Conservation (phyloP, 2,797 vertebrate genomes). For the Crax fasciolata region DNA sequence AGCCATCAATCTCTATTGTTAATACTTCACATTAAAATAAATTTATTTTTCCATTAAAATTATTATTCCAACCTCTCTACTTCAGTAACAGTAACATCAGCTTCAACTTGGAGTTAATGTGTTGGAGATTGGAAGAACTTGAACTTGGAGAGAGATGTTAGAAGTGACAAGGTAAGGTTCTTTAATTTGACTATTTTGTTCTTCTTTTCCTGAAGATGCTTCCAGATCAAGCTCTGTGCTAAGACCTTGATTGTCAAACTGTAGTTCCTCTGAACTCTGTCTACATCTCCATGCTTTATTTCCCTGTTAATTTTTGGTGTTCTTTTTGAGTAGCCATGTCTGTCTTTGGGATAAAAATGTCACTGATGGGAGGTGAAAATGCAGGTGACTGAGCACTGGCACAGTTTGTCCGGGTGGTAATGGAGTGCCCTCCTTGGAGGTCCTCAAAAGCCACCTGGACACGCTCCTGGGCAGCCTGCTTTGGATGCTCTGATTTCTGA, state of each 20-base stretch:
- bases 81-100: neutral
- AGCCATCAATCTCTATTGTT: neutral
- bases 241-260: neutral
- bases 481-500: neutral
- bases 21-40: neutral
- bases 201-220: neutral
- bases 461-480: too few relatives aligned
- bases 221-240: fast-evolving
- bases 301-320: fast-evolving
- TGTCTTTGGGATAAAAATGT: fast-evolving
- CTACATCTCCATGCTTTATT: neutral
- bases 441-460: too few relatives aligned
- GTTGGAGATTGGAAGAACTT: neutral
- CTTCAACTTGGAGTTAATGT: neutral
- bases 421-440: neutral
- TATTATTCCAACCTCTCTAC: neutral
- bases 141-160: neutral
- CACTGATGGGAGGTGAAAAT: neutral
- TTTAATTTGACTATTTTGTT: neutral
- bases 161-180: neutral
- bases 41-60: neutral
- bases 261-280: too few relatives aligned
- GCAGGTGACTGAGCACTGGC: neutral
- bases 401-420: too few relatives aligned
- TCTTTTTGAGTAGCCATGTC: too few relatives aligned